These are phyloP conservation scores for Yponomeuta evonymella DNA, from an alignment of 2,888 invertebrate genomes.

Conservation along the genomic window DNA sequence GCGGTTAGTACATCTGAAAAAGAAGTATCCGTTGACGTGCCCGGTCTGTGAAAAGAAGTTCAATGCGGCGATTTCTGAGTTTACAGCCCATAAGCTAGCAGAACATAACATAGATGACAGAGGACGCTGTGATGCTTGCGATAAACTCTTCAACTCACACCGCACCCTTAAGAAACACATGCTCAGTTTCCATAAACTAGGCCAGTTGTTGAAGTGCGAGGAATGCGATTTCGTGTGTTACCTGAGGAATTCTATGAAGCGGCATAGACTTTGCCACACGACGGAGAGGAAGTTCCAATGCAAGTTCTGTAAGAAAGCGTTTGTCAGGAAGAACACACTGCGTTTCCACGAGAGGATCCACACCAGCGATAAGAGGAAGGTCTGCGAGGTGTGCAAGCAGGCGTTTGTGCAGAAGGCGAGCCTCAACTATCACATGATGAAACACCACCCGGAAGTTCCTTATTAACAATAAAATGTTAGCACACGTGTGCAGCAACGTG, in stretches of 20 bases:
- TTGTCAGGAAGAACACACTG: slow-evolving; percentile 24
- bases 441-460: slow-evolving; percentile 13
- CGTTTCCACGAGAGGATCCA: slow-evolving; percentile 29
- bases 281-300: slow-evolving; percentile 32
- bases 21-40: background rate
- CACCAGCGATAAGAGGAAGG: slow-evolving; percentile 26
- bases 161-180: background rate
- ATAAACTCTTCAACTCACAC: background rate
- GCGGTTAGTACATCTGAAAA: too few species aligned
- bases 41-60: background rate
- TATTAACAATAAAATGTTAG: background rate
- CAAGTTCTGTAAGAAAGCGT: slow-evolving; percentile 36
- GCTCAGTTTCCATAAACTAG: slow-evolving; percentile 16
- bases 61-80: background rate
- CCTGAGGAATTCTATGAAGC: slow-evolving; percentile 10
- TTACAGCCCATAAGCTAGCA: slow-evolving; percentile 16
- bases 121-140: background rate
- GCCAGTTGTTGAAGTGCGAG: slow-evolving; percentile 12
- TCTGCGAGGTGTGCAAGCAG: slow-evolving; percentile 30
- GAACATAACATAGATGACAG: slow-evolving; percentile 17
- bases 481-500: too few species aligned
- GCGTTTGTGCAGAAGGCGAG: slow-evolving; percentile 29
- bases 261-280: slow-evolving; percentile 28
- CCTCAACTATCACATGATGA: slow-evolving; percentile 19
- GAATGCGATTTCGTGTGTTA: slow-evolving; percentile 14